These are phyloP conservation scores for Lophochroa leadbeateri DNA, from an alignment of 2,113 vertebrate genomes.

Conservation along the genomic window DNA sequence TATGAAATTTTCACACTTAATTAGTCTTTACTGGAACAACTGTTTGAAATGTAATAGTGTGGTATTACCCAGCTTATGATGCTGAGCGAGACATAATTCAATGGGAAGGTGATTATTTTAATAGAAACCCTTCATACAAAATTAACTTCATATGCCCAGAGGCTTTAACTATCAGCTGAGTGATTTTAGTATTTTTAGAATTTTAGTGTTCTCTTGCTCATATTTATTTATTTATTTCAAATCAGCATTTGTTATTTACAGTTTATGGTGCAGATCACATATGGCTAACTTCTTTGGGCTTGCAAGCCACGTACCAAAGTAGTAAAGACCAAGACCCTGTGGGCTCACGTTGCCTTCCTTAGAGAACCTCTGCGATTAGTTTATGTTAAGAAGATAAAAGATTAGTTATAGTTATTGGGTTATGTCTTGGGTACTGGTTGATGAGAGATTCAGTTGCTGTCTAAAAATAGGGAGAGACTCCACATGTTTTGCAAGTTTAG, in stretches of 20 bases:
- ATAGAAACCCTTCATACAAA: constrained; percentile 26
- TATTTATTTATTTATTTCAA: neutral
- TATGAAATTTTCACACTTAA: constrained; percentile 52
- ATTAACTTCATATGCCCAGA: constrained; percentile 4
- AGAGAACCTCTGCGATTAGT: neutral
- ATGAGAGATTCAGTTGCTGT: neutral
- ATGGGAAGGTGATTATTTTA: constrained; percentile 52
- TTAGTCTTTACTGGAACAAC: constrained; percentile 54
- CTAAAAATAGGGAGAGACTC: neutral
- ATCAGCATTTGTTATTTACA: neutral
- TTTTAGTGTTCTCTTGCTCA: neutral
- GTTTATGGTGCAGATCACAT: neutral
- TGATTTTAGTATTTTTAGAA: constrained; percentile 7
- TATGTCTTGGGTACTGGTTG: neutral
- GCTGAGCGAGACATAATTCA: constrained; percentile 24
- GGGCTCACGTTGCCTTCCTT: neutral
- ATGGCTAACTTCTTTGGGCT: neutral
- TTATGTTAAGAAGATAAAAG: neutral
- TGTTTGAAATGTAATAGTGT: constrained; percentile 52
- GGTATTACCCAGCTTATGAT: constrained; percentile 47
- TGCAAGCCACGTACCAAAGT: neutral
- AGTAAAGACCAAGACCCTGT: neutral
- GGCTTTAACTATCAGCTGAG: neutral
- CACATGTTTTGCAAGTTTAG: neutral
- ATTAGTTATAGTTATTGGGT: neutral